phyloP scores from a whole-genome alignment of 1,140 invertebrate genomes.

The Pararge aegeria region DNA sequence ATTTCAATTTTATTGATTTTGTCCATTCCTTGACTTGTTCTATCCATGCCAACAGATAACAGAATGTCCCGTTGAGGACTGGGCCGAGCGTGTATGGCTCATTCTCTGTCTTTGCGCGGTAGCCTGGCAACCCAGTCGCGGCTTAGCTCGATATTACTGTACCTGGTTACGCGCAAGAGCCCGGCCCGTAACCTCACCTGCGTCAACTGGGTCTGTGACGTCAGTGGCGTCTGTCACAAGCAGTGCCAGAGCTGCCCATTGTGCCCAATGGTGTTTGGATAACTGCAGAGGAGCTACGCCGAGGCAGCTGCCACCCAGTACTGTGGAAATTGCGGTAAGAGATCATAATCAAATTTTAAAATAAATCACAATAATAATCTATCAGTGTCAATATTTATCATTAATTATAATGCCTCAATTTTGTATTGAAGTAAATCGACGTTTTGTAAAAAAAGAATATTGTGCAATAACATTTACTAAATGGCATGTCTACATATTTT shows the following conservation, averaged over 20 bases:
- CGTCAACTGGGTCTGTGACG: conserved; percentile 19
- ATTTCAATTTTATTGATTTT: background rate
- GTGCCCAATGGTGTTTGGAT: conserved; percentile 96
- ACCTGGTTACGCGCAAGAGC: conserved; percentile 25
- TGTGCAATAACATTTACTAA: too few species aligned
- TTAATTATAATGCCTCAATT: too few species aligned
- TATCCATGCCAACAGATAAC: conserved; percentile 80
- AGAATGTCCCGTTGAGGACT: conserved; percentile 91
- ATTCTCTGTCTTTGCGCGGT: conserved; percentile 93
- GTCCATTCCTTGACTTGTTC: background rate
- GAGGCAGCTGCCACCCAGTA: conserved; percentile 92
- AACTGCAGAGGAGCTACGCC: conserved; percentile 94
- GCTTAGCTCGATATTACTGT: conserved; percentile 83
- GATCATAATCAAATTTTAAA: too few species aligned
- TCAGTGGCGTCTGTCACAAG: conserved; percentile 12
- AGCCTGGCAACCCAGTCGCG: conserved; percentile 94
- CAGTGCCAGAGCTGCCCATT: conserved; percentile 81
- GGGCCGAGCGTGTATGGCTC: conserved; percentile 92
- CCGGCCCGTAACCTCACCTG: conserved; percentile 24
- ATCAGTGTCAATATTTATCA: too few species aligned
- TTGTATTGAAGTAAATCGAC: too few species aligned
- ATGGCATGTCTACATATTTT: too few species aligned
- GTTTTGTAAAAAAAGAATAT: too few species aligned
- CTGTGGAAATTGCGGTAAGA: conserved; percentile 94
- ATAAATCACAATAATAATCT: too few species aligned